Evolutionary conservation across 2,797 vertebrate species (phyloP), one percentile per base, ranked within the genome.

Genomic region (Hoplostethus mediterraneus): DNA sequence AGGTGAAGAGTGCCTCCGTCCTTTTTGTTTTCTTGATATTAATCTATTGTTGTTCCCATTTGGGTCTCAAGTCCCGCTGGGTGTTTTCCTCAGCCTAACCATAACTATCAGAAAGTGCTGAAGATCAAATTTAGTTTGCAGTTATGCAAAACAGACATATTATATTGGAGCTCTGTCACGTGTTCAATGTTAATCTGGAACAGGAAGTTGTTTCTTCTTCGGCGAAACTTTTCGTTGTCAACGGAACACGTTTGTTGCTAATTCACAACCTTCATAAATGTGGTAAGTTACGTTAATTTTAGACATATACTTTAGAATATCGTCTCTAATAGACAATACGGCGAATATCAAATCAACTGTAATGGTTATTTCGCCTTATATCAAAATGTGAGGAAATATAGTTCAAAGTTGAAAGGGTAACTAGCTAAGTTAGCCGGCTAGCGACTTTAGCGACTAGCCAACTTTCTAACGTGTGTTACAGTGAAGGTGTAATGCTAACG

Each of bases 141-240:
- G n/a, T n/a, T n/a, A n/a, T n/a, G n/a, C n/a, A n/a, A n/a, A n/a
- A n/a, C n/a, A n/a, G n/a, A n/a, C n/a, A n/a, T 33, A 33, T 33
- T 33, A 33, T 33, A 33, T 33, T 33, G 31, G 31, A 13, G 1
- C 6, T 3, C 9, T 14, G 0, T 69, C 51, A 71, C 55, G 51
- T 68, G 25, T 9, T 25, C 13, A 0, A 12, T 17, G 36, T 65
- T 87, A 80, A 80, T 76, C 1, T 40, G 9, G 5, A 66, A 4
- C 81, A 60, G 87, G 87, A 87, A 81, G 71, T 59, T 11, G 4
- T 2, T 36, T 33, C 38, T 17, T 28, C 49, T 66, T 30, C 10
- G 14, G 12, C 2, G 31, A 3, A 51, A 14, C 62, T 51, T 44
- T 30, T 33, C n/a, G 9, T 36, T 33, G 28, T 38, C 31, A 36